Evolutionary conservation across 2,888 invertebrate genomes (phyloP), one percentile per base, ranked within the genome.

Genomic region (Stenichneumon culpator): DNA sequence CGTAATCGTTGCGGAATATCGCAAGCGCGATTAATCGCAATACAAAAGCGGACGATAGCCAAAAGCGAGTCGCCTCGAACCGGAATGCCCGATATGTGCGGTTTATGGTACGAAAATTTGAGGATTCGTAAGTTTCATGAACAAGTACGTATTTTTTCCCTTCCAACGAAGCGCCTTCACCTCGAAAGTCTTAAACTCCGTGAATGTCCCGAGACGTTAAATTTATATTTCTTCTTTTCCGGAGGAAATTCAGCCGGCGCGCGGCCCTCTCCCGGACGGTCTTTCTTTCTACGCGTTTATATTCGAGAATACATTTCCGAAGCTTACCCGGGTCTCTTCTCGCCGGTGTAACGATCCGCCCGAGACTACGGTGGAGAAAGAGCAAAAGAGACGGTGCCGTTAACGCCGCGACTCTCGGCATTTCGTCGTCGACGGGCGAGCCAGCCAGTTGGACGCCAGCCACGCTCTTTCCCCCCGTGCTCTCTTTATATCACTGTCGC

Each of bases 361-460:
- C 47, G 82, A 67, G 70, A 32, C 50, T 11, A 44, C 74, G 32
- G 32, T 32, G 63, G 32, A 67, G 50, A 75, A 54, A 54, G 79
- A 70, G 74, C 67, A 16, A 47, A 63, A 79, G 69, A 78, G 67
- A 52, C 36, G 52, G 72, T 79, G 75, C 79, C 82, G 85, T 85
- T 85, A 85, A 85, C 82, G 82, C 79, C 79, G 75, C 67, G 50
- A 75, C 74, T 75, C 82, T 68, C 54, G 60, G 79, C 52, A 73
- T 82, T 74, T 79, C 85, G 79, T 79, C 74, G 85, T 82, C 85
- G 75, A 75, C 60, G 57, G 44, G 73, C 79, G 39, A 68, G 73
- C 73, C 85, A 85, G 85, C 82, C 85, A 85, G 85, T 85, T 85
- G 85, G 85, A 79, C 86, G 84, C 84, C 84, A 84, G 82, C 84